Percentiles rank a stretch among this genome's conserved stretches.
phyloP scores from a whole-genome alignment of 2,113 vertebrate species.

The Silurus glanis region DNA sequence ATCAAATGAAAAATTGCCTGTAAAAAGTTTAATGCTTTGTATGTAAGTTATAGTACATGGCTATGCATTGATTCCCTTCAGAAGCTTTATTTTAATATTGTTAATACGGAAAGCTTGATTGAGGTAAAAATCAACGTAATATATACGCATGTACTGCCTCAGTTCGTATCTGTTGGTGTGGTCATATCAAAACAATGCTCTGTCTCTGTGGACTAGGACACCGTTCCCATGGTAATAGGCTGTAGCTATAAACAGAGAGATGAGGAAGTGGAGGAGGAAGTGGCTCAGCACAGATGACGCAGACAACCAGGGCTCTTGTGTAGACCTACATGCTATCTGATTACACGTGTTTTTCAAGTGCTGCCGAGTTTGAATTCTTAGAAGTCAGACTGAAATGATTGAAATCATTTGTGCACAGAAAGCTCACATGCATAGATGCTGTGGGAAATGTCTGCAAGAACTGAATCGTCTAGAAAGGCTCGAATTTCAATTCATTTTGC shows the following conservation, averaged over 20 bases:
- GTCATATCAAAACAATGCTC: slow-evolving; percentile 27
- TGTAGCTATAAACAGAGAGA: slow-evolving; percentile 54
- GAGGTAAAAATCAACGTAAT: background rate
- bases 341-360: slow-evolving; percentile 33
- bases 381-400: background rate
- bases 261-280: slow-evolving; percentile 50
- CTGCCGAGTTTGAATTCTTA: background rate
- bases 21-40: background rate
- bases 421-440: background rate
- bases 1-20: background rate
- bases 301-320: background rate
- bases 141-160: background rate
- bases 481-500: background rate
- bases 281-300: slow-evolving; percentile 43
- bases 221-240: slow-evolving; percentile 49
- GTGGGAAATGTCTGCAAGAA: background rate
- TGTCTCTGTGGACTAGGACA: slow-evolving; percentile 34
- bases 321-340: slow-evolving; percentile 11
- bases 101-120: background rate
- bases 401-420: background rate
- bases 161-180: slow-evolving; percentile 28
- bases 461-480: slow-evolving; percentile 5
- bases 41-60: background rate
- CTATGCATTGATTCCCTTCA: background rate
- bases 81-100: background rate